phyloP scores from a whole-genome alignment of 92 coral and sea anemone genomes.

The Epizoanthus fatuus region DNA sequence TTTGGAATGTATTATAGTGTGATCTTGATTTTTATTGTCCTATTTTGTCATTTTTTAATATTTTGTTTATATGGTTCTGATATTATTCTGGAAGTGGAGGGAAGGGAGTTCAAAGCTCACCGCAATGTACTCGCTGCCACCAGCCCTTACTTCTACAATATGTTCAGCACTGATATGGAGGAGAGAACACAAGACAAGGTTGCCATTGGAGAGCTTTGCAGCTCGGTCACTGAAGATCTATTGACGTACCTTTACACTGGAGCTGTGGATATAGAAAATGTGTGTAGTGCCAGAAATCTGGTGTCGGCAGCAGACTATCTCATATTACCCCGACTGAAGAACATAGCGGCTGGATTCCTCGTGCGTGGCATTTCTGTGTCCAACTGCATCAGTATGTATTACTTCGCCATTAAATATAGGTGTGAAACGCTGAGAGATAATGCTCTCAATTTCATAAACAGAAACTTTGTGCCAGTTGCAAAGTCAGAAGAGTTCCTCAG shows the following conservation, averaged over 20 bases:
- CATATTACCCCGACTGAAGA: constrained; percentile 70
- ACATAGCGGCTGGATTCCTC: constrained; percentile 74
- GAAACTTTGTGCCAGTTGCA: constrained; percentile 75
- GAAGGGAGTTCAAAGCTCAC: too few relatives aligned
- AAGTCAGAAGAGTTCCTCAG: constrained; percentile 77
- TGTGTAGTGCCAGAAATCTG: constrained; percentile 65
- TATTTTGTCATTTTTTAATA: too few relatives aligned
- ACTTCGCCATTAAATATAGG: constrained; percentile 84
- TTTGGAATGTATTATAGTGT: too few relatives aligned
- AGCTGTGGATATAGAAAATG: constrained; percentile 50
- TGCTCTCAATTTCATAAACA: constrained; percentile 76
- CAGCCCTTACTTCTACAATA: constrained; percentile 79
- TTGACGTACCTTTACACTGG: constrained; percentile 80
- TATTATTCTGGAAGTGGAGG: too few relatives aligned
- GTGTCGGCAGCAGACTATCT: constrained; percentile 82
- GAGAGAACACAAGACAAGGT: constrained; percentile 70
- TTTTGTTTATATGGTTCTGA: too few relatives aligned
- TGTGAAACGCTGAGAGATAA: constrained; percentile 69
- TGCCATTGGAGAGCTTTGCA: constrained; percentile 66
- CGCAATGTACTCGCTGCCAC: constrained; percentile 85
- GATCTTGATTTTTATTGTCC: too few relatives aligned
- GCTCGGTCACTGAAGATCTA: constrained; percentile 71
- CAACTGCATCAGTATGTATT: constrained; percentile 78
- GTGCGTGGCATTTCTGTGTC: constrained; percentile 70
- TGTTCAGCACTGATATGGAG: constrained; percentile 85